A percentile compares a stretch with the other conserved stretches of the same genome.
Conservation (phyloP, 2,888 invertebrate genomes). For the Lepidocyrtinus sp. region DNA sequence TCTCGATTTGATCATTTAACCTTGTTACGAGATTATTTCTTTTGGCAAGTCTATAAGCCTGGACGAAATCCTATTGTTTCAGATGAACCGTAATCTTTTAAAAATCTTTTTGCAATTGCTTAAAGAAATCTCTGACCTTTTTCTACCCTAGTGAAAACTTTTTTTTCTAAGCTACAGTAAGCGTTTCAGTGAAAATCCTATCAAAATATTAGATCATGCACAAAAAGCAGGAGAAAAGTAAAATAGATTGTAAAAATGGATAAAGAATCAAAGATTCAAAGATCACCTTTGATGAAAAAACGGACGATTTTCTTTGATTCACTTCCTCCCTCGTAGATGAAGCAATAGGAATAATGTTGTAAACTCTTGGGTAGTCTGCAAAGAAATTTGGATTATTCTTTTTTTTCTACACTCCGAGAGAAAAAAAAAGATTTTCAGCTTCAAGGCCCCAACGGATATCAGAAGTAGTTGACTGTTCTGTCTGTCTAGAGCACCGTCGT, state of each 20-base stretch:
- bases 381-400: slow-evolving; percentile 23
- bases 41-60: not conserved
- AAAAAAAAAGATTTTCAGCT: slow-evolving; percentile 44
- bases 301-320: slow-evolving; percentile 42
- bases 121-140: not conserved
- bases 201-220: slow-evolving; percentile 25
- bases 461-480: slow-evolving; percentile 50
- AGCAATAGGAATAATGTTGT: not conserved
- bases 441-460: slow-evolving; percentile 56
- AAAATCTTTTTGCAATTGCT: not conserved
- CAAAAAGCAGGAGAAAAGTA: slow-evolving; percentile 1
- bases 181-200: slow-evolving; percentile 2
- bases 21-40: slow-evolving; percentile 32
- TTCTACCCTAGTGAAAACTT: not conserved
- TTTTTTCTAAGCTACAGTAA: not conserved
- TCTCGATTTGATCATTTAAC: too few relatives aligned
- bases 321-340: not conserved
- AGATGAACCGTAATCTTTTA: slow-evolving; percentile 32
- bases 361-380: not conserved
- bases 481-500: slow-evolving; percentile 50
- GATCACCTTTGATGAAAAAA: slow-evolving; percentile 61
- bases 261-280: slow-evolving; percentile 59
- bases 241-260: slow-evolving; percentile 45
- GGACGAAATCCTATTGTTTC: slow-evolving; percentile 44
- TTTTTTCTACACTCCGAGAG: slow-evolving; percentile 2